Base-by-base conservation (phyloP, 2,888 invertebrate species). In the Phalangium opilio region DNA sequence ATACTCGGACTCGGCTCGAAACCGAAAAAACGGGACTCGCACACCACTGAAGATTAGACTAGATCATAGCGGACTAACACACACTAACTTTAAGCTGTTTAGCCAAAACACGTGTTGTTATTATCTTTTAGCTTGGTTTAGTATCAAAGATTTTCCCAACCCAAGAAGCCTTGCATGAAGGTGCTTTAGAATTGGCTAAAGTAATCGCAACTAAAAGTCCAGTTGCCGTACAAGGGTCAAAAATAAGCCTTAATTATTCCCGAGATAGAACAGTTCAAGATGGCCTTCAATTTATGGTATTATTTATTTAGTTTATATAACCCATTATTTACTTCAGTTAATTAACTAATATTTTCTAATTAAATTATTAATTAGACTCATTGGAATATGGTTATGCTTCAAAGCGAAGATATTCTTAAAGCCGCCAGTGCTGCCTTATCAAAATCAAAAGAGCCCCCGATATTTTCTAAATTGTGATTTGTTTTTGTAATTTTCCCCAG, bases 161-260 rank as follows among this genome's bases (percentile, higher is more conserved):
- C 62, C 77, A 76, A 61, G 76, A 79, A 12, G 73, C 81, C 17
- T 73, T 90, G 62, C 55, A 91, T n/a, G 68, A 73, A 17, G 77
- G 75, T 44, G 82, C 84, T 0, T 47, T 91, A 2, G 73, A 76
- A 5, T 58, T 84, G 43, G 96, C 93, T 0, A 75, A 75, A 55
- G 63, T 69, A 32, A 93, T 98, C 54, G 85, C 95, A 0, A 64
- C 68, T 4, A 87, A 89, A 66, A 91, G 90, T 69, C 96, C 96
- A 0, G 80, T 96, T 3, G 96, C 95, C 0, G 81, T 96, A 0
- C 95, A 96, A 65, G 79, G 81, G 3, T 83, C 87, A 0, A 98
- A 98, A 64, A 70, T 76, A 46, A 81, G 75, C 59, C 62, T 96
- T 19, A 75, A 85, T 10, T 93, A 83, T 66, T 82, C 91, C 0